phyloP scores from a whole-genome alignment of 2,797 vertebrate species.

The Mus caroli region DNA sequence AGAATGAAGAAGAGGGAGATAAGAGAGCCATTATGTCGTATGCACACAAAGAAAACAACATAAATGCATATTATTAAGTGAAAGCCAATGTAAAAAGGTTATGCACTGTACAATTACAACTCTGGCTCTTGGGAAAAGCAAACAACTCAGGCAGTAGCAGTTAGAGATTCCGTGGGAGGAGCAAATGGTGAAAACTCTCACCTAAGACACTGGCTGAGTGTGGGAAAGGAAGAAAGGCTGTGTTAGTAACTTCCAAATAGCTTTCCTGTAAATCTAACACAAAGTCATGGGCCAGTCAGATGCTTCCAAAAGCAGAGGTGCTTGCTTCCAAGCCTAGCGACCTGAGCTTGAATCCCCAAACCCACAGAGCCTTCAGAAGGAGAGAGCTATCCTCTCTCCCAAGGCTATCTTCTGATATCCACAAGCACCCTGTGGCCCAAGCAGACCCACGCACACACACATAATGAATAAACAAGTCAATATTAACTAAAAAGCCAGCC shows the following conservation, averaged over 20 bases:
- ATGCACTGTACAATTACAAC: neutral
- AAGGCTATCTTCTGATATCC: neutral
- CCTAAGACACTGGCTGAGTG: no score
- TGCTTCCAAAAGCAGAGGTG: neutral
- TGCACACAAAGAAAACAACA: neutral
- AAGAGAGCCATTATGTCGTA: neutral
- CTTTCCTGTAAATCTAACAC: neutral
- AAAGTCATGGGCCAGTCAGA: neutral
- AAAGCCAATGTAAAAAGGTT: neutral
- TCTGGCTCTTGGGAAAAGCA: neutral
- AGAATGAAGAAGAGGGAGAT: neutral
- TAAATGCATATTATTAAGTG: neutral
- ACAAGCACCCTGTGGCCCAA: no score
- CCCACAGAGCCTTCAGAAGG: neutral
- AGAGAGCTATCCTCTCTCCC: neutral
- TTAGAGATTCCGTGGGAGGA: neutral
- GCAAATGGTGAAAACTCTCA: neutral
- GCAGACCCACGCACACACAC: neutral
- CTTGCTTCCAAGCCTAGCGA: neutral
- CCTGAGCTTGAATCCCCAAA: neutral
- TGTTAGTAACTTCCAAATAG: neutral
- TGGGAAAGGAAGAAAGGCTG: no score
- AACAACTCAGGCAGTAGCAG: neutral
- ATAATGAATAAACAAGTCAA: neutral
- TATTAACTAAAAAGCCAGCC: neutral